These are phyloP conservation scores for Erinaceus europaeus DNA, from an alignment of 2,113 vertebrate genomes.

Conservation along the genomic window DNA sequence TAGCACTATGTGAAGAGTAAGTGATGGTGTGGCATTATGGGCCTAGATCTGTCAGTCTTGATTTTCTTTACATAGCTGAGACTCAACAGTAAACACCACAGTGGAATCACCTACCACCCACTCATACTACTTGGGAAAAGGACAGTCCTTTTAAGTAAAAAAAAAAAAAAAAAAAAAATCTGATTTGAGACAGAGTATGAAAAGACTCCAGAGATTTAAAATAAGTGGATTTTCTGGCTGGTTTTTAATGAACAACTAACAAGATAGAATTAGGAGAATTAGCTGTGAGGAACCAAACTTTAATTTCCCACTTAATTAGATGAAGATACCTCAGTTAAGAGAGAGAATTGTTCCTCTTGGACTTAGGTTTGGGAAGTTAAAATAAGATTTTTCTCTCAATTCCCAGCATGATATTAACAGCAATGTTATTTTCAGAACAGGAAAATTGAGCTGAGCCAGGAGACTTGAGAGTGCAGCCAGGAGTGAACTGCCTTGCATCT, in stretches of 20 bases:
- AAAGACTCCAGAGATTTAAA: neutral
- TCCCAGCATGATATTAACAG: neutral
- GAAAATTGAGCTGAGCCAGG: neutral
- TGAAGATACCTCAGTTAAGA: neutral
- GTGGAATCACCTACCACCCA: neutral
- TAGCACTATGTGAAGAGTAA: neutral
- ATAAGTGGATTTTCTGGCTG: neutral
- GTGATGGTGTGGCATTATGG: neutral
- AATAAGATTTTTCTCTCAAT: neutral
- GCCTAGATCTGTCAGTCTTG: neutral
- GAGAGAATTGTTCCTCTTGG: constrained; percentile 1
- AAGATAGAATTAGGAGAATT: constrained; percentile 13
- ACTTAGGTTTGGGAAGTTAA: neutral
- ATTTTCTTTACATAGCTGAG: neutral
- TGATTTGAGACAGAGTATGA: neutral
- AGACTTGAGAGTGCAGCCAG: neutral
- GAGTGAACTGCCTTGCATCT: neutral
- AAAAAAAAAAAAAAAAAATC: too few species aligned
- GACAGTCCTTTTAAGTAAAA: neutral
- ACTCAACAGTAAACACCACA: neutral
- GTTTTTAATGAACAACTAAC: constrained; percentile 31
- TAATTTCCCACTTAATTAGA: constrained; percentile 44
- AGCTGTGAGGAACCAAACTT: constrained; percentile 5
- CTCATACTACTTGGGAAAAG: neutral
- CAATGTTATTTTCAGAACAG: constrained; percentile 26